These are phyloP conservation scores for Nycticebus coucang DNA, from an alignment of 2,113 vertebrate genomes.

Conservation along the genomic window DNA sequence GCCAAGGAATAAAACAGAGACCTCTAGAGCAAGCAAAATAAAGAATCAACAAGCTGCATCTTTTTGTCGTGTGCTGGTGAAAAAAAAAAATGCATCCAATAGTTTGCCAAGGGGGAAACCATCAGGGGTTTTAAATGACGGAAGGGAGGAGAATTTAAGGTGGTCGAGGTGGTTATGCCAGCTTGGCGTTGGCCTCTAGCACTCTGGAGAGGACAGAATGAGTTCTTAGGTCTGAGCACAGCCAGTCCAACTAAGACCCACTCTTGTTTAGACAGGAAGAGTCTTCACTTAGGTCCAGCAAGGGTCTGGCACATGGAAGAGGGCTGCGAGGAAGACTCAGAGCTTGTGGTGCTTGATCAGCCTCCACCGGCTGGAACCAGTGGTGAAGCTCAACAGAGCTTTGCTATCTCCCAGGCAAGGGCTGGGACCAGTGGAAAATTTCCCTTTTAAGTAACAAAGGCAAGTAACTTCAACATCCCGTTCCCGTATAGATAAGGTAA, in stretches of 20 bases:
- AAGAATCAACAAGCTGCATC: not conserved
- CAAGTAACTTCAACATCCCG: not conserved
- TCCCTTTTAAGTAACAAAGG: not conserved
- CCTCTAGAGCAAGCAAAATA: not conserved
- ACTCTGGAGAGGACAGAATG: not conserved
- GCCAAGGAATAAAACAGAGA: not conserved
- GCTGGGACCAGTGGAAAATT: not conserved
- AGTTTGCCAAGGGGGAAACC: not conserved
- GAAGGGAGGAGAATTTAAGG: not conserved
- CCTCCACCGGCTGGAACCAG: not conserved
- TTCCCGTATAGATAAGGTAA: not conserved
- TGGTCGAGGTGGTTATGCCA: not conserved
- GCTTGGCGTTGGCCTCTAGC: too few relatives aligned
- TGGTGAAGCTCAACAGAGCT: not conserved
- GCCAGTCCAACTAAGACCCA: not conserved
- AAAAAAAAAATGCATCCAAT: not conserved
- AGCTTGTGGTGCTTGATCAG: not conserved
- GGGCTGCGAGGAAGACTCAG: accelerated
- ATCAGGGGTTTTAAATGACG: not conserved
- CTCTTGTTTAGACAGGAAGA: not conserved
- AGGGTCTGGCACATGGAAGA: not conserved
- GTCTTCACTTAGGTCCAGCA: not conserved
- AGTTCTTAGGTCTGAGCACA: not conserved
- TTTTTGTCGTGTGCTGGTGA: not conserved
- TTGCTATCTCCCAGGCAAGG: not conserved